Evolutionary conservation across 53 echinoderm and acorn worm genomes (phyloP).

Genomic region (Mesocentrotus franciscanus): DNA sequence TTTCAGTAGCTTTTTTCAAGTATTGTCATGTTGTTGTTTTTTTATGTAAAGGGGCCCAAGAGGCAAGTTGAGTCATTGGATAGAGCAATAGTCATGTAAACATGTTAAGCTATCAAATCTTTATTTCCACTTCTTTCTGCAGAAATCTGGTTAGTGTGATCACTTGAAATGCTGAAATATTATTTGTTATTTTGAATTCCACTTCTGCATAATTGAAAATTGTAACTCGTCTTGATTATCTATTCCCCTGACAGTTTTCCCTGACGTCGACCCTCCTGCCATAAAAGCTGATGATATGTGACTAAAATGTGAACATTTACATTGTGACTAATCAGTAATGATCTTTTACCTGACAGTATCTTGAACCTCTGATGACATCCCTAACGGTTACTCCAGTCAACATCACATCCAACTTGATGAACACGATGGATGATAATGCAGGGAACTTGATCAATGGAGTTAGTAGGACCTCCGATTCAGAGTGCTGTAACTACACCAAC

Average conservation of each 20-base stretch:
- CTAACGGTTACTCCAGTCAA: background rate
- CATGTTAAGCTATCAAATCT: no score
- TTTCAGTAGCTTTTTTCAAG: background rate
- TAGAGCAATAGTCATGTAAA: no score
- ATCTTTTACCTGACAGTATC: constrained; percentile 1
- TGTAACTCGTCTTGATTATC: no score
- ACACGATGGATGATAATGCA: constrained; percentile 5
- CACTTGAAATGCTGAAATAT: no score
- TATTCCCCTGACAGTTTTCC: background rate
- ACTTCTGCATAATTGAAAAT: background rate
- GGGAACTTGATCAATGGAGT: constrained; percentile 49
- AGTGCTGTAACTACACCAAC: constrained; percentile 88
- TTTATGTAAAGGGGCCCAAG: no score
- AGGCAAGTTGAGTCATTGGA: no score
- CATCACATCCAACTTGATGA: background rate
- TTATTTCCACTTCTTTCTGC: no score
- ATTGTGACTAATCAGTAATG: no score
- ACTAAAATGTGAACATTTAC: no score
- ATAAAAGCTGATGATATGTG: no score
- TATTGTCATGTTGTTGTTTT: background rate
- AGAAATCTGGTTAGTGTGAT: no score
- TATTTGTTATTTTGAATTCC: background rate
- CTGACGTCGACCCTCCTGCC: no score
- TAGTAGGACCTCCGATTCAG: constrained; percentile 23
- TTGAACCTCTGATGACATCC: constrained; percentile 13